Base-by-base conservation (phyloP, 2,888 invertebrate genomes). In the Pteria penguin region DNA sequence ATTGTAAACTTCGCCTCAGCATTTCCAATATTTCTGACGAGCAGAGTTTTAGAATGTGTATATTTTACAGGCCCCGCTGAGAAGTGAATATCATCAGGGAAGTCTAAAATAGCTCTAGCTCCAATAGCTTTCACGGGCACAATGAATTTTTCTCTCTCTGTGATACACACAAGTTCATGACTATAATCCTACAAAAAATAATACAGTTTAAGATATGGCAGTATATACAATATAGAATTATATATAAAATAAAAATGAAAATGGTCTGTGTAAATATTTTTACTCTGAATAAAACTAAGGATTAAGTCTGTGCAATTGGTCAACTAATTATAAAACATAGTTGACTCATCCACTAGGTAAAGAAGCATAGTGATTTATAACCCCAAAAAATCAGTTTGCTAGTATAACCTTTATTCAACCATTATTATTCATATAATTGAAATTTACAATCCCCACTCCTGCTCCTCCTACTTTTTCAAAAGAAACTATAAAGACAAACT, bases 1-100 rank as follows among this genome's bases (percentile, higher is more conserved):
- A 94, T 86, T 11, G 89, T 92, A 83, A 94, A 94, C 62, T 92
- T 91, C 2, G 94, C 94, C 24, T 92, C 87, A 18, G 88, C 90
- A 70, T 93, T 89, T 0, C 95, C 94, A 61, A 94, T 91, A 86
- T 95, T 95, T 78, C 94, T 92, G 24, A 95, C 91, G 2, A 94
- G 90, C 55, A 95, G 85, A 1, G 93, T 92, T 82, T 93, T 93
- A 57, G 92, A 91, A 2, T 93, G 92, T 4, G 90, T 66, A 61
- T 94, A 92, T 85, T 94, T 94, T 1, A 94, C 93, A 0, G 94
- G 93, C n/a, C 93, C 93, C 24, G 91, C 87, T 11, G 93, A 93
- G 77, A 95, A 88, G 54, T 90, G 89, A 29, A 95, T 92, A 22
- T 90, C 86, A 90, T 95, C 95, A 0, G 95, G 94, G 78, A 95